Evolutionary conservation across 2,888 invertebrate genomes (phyloP), one percentile per base, ranked within the genome.

Genomic region (Lasioglossum zephyrum): DNA sequence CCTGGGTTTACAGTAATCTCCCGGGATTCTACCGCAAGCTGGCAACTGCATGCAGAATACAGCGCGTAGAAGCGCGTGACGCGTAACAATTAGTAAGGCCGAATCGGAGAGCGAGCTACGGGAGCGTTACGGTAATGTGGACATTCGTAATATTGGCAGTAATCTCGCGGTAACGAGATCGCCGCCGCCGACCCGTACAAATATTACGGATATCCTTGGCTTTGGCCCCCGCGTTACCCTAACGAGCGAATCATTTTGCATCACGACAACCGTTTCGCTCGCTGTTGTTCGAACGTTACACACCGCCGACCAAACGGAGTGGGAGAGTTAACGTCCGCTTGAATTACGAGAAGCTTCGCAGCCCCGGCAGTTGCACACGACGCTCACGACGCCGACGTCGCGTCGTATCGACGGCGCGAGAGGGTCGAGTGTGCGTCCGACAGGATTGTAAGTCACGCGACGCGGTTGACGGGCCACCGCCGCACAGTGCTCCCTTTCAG

Each of bases 91-190:
- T 84, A 84, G 84, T 44, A 66, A 31, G 53, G 26, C 8, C 53
- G 84, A 69, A 73, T 73, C 73, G 26, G 73, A 39, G 83, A 53
- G 70, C 70, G n/a, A 41, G 41, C 41, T 22, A n/a, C 9, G 70
- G n/a, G 26, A 26, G 75, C 31, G 57, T 26, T 60, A 63, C 47
- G 73, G 44, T 76, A 70, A 73, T 74, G 47, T 77, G 77, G 60
- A 84, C 84, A 77, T 74, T 74, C 85, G 80, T 85, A 85, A 84
- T 84, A 85, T 85, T 66, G 78, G 84, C 84, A 66, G 63, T 84
- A 84, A 85, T 85, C 84, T 76, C 47, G 79, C 53, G 44, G 47
- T 76, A 85, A 84, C 79, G 84, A 57, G 84, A 84, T 82, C 83
- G 49, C 73, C 41, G 41, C 41, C 41, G 31, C 22, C 49, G 44